Percentiles rank a stretch among this genome's conserved stretches.
Conservation (phyloP, 2,113 vertebrate genomes). For the Equus quagga region DNA sequence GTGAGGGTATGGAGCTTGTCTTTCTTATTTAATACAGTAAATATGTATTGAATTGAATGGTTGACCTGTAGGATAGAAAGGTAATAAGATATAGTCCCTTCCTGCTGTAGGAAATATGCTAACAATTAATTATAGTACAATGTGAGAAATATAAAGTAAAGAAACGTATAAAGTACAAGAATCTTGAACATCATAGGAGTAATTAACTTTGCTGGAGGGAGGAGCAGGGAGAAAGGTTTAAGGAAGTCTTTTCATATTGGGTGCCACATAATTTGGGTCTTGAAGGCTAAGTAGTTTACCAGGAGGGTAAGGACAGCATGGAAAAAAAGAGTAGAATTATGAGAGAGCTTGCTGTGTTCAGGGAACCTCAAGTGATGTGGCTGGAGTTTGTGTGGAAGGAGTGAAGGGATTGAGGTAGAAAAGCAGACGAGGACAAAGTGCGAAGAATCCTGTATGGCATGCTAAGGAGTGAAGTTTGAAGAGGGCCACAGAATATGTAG, state of each 20-base stretch:
- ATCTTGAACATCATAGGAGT: neutral
- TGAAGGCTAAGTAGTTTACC: neutral
- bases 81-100: neutral
- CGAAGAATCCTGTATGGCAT: neutral
- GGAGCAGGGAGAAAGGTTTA: neutral
- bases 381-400: neutral
- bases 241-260: neutral
- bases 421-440: neutral
- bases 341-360: neutral
- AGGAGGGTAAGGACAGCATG: neutral
- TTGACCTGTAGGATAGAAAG: neutral
- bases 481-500: neutral
- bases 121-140: neutral
- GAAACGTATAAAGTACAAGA: neutral
- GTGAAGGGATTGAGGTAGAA: neutral
- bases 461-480: neutral
- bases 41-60: neutral
- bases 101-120: neutral
- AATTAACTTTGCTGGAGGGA: neutral
- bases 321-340: neutral
- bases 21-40: neutral
- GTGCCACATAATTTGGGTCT: neutral
- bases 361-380: neutral
- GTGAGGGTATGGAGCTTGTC: neutral
- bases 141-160: constrained; percentile 16